phyloP scores from a whole-genome alignment of 2,113 vertebrate genomes.

The Ceyx margarethae region DNA sequence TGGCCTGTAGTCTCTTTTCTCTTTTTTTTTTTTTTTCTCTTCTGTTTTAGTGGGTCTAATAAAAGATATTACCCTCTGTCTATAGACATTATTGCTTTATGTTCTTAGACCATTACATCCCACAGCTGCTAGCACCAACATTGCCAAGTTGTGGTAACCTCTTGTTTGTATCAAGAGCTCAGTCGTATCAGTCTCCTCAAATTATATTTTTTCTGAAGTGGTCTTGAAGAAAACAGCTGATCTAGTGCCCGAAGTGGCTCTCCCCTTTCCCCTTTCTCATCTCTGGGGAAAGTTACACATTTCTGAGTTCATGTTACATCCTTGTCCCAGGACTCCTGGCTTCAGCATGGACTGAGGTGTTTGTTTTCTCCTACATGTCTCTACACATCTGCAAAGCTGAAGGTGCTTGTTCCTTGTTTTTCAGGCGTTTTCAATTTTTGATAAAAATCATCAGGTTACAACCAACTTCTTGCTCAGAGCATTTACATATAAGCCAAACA shows the following conservation, averaged over 20 bases:
- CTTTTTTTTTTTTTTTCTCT: background rate
- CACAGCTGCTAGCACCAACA: accelerated
- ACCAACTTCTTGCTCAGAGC: background rate
- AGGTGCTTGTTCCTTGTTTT: background rate
- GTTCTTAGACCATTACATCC: background rate
- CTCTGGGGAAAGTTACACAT: background rate
- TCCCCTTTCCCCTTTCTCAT: background rate
- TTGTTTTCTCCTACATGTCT: background rate
- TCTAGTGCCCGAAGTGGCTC: background rate
- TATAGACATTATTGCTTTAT: background rate
- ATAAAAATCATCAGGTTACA: background rate
- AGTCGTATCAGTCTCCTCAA: background rate
- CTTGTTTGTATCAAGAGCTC: background rate
- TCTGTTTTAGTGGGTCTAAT: background rate
- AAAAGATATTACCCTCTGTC: background rate
- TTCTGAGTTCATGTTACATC: background rate
- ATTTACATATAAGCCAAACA: background rate
- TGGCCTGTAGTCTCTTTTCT: background rate
- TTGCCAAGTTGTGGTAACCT: background rate
- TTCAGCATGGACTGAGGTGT: background rate
- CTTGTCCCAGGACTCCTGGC: background rate
- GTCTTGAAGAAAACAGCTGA: background rate
- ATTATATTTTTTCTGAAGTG: background rate
- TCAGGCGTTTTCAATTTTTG: background rate
- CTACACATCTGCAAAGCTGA: background rate